These are phyloP conservation scores for Tetragnatha montana DNA, from an alignment of 2,888 invertebrate species.

Conservation along the genomic window DNA sequence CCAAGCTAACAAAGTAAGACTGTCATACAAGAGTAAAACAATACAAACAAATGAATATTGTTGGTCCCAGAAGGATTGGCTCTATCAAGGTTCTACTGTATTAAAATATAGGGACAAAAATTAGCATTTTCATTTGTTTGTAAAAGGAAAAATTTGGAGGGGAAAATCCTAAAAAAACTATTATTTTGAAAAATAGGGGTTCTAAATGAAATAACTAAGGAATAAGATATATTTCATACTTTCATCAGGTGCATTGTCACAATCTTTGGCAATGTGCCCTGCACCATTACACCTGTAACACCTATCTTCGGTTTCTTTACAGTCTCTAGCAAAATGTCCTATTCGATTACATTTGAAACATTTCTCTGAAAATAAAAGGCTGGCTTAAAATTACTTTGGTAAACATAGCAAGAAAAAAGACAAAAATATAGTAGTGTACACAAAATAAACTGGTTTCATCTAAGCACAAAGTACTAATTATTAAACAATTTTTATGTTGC, in stretches of 20 bases:
- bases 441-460: not conserved
- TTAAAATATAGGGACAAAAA: constrained; percentile 18
- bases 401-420: not conserved
- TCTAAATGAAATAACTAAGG: not conserved
- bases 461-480: too few relatives aligned
- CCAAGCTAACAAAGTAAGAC: not conserved
- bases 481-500: too few relatives aligned
- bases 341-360: constrained; percentile 97
- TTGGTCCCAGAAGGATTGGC: not conserved
- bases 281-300: constrained; percentile 87
- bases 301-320: constrained; percentile 91
- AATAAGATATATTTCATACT: constrained; percentile 72
- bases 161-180: not conserved
- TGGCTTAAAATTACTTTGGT: not conserved
- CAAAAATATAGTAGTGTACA: too few relatives aligned
- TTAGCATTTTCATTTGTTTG: not conserved
- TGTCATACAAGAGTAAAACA: not conserved
- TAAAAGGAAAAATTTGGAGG: not conserved
- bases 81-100: too few relatives aligned
- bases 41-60: not conserved
- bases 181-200: not conserved
- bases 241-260: constrained; percentile 77
- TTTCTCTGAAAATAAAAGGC: constrained; percentile 81
- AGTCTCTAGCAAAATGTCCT: constrained; percentile 94
- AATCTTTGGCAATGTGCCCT: constrained; percentile 95